phyloP scores from a whole-genome alignment of 2,113 vertebrate genomes.

The Tragulus kanchil region DNA sequence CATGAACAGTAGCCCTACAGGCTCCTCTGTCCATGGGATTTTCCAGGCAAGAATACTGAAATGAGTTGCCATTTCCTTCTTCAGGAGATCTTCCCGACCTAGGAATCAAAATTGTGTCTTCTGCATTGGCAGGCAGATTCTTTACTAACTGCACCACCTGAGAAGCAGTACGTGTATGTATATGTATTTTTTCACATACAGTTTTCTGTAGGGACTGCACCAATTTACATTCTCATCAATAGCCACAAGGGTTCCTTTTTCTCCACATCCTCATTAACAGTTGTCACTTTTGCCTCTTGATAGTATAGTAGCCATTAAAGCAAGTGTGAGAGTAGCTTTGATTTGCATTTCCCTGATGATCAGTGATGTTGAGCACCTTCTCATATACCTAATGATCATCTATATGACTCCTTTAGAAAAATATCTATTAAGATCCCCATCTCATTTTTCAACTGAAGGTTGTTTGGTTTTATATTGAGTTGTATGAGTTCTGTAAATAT shows the following conservation, averaged over 20 bases:
- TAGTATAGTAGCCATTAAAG: not conserved
- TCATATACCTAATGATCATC: not conserved
- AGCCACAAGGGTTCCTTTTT: not conserved
- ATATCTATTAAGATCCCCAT: not conserved
- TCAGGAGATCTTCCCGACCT: not conserved
- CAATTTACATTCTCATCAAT: not conserved
- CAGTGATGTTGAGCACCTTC: not conserved
- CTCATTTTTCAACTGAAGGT: not conserved
- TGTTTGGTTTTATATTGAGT: not conserved
- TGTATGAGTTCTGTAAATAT: not conserved
- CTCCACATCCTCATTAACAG: not conserved
- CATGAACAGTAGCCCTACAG: not conserved
- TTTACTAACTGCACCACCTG: not conserved
- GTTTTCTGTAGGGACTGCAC: not conserved
- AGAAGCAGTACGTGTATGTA: not conserved
- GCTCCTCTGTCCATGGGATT: not conserved
- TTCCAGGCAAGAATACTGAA: not conserved
- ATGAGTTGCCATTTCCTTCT: not conserved
- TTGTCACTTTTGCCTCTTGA: not conserved
- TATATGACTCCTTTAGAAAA: not conserved
- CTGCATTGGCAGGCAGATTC: not conserved
- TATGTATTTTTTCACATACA: not conserved
- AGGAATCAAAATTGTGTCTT: not conserved
- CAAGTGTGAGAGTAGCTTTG: not conserved
- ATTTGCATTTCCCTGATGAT: not conserved